Evolutionary conservation across 2,888 invertebrate genomes (phyloP).

Genomic region (Melitaea athalia): DNA sequence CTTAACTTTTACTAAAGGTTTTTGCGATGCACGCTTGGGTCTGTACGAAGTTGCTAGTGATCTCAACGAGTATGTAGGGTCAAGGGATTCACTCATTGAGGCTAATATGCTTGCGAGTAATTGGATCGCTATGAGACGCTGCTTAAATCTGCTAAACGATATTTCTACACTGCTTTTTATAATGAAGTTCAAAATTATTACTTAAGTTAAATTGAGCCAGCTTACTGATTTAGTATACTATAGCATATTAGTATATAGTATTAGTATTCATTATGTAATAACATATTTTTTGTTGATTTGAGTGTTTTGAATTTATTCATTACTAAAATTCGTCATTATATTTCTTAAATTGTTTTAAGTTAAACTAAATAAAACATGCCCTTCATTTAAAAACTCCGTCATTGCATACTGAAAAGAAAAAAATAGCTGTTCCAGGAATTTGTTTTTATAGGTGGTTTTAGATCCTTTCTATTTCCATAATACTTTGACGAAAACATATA

Average conservation of each 20-base stretch:
- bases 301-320: too few relatives aligned
- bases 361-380: too few relatives aligned
- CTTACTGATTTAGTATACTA: neutral
- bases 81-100: slow-evolving; percentile 41
- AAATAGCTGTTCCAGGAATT: neutral
- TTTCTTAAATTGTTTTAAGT: too few relatives aligned
- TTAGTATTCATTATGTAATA: neutral
- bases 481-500: slow-evolving; percentile 42
- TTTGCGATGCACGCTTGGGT: slow-evolving; percentile 21
- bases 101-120: slow-evolving; percentile 42
- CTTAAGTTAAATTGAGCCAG: neutral
- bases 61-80: slow-evolving; percentile 36
- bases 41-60: slow-evolving; percentile 20
- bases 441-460: neutral
- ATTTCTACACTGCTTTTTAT: neutral
- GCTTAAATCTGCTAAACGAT: slow-evolving; percentile 28
- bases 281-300: neutral
- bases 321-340: too few relatives aligned
- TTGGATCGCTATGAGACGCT: slow-evolving; percentile 37
- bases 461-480: neutral
- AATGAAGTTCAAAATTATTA: slow-evolving; percentile 7
- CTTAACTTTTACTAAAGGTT: slow-evolving; percentile 6
- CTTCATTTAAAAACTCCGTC: too few relatives aligned
- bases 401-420: neutral
- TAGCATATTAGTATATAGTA: too few relatives aligned